Conservation (phyloP, 2,113 vertebrate species). For the Columbina picui region DNA sequence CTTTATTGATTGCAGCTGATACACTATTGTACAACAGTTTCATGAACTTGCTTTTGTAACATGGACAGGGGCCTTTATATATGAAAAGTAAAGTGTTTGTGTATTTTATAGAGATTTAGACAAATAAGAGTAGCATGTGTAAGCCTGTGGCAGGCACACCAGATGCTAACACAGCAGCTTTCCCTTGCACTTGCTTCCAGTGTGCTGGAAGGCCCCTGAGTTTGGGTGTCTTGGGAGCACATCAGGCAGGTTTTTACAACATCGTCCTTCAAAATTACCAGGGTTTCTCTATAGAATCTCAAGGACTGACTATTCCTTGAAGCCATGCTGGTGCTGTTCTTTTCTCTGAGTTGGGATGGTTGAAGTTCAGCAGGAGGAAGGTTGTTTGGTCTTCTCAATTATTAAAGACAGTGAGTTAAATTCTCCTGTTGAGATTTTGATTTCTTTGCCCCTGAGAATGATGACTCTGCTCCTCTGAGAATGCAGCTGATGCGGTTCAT, state of each 20-base stretch:
- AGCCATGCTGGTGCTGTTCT: background rate
- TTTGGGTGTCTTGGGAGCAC: background rate
- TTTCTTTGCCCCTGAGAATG: background rate
- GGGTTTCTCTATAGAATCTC: background rate
- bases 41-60: background rate
- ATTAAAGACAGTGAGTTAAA: background rate
- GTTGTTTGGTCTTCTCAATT: background rate
- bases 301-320: background rate
- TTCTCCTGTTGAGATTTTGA: background rate
- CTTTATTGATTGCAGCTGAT: background rate
- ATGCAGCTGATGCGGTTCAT: background rate
- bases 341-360: background rate
- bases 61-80: background rate
- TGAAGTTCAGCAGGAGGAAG: background rate
- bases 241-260: background rate
- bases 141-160: background rate
- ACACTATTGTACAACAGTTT: background rate
- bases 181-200: background rate
- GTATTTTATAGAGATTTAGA: background rate
- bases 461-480: background rate
- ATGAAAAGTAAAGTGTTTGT: background rate
- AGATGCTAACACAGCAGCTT: background rate
- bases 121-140: background rate
- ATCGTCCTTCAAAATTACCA: background rate
- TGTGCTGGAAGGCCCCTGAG: background rate